Percentiles rank a stretch among this genome's conserved stretches.
phyloP scores from a whole-genome alignment of 2,113 vertebrate species.

The Symphodus melops region DNA sequence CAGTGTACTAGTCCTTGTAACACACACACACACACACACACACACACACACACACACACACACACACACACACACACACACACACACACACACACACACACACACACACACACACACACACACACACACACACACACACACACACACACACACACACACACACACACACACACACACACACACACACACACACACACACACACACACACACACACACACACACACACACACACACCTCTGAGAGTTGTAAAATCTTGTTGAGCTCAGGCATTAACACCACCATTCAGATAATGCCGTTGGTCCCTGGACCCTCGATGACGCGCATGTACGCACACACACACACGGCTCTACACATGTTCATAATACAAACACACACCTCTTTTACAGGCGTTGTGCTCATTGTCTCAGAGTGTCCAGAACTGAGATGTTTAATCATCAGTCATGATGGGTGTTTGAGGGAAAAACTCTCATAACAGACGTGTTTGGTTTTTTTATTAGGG shows the following conservation, averaged over 20 bases:
- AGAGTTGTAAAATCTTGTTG: slow-evolving; percentile 45
- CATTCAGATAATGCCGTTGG: slow-evolving; percentile 23
- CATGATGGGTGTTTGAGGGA: slow-evolving; percentile 7
- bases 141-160: neutral
- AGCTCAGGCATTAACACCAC: slow-evolving; percentile 17
- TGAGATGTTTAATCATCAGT: slow-evolving; percentile 5
- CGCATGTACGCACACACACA: slow-evolving; percentile 22
- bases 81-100: neutral
- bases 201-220: neutral
- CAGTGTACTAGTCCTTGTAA: slow-evolving; percentile 5
- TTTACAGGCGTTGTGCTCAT: slow-evolving; percentile 20
- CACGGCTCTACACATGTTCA: slow-evolving; percentile 7
- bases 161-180: neutral
- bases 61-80: neutral
- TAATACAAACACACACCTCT: neutral
- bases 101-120: neutral
- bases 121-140: neutral
- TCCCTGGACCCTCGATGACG: slow-evolving; percentile 16
- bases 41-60: neutral
- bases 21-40: neutral
- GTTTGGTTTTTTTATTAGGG: slow-evolving; percentile 8
- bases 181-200: neutral
- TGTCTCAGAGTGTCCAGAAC: slow-evolving; percentile 6
- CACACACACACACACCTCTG: slow-evolving; percentile 11
- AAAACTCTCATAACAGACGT: neutral